These are phyloP conservation scores for Rynchops niger DNA, from an alignment of 2,113 vertebrate genomes.

Conservation along the genomic window DNA sequence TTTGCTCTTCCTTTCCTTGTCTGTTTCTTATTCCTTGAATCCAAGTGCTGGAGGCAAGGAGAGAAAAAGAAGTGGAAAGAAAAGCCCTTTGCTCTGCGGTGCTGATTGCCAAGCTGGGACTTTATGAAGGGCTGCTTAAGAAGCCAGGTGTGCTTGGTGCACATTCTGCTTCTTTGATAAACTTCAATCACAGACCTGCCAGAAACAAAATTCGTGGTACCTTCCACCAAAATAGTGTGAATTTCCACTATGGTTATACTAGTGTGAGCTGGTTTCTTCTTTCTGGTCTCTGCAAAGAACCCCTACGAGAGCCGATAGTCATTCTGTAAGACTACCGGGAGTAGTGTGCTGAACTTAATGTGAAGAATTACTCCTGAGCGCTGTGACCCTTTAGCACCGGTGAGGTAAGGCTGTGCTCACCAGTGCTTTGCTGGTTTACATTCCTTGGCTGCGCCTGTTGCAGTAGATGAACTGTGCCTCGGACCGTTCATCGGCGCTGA, in stretches of 20 bases:
- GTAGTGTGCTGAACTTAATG: not conserved
- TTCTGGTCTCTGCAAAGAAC: not conserved
- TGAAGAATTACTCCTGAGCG: not conserved
- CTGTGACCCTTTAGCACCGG: not conserved
- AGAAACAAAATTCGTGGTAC: not conserved
- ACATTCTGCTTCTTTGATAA: not conserved
- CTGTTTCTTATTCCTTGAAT: not conserved
- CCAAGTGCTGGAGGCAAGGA: not conserved
- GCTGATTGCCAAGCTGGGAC: not conserved
- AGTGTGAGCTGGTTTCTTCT: not conserved
- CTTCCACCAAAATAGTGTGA: not conserved
- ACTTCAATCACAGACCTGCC: rapidly evolving
- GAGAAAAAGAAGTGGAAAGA: not conserved
- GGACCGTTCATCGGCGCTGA: rapidly evolving
- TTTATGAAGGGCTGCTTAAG: not conserved
- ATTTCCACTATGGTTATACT: not conserved
- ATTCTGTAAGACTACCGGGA: not conserved
- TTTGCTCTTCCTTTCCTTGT: slow-evolving; percentile 3
- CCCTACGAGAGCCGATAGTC: rapidly evolving
- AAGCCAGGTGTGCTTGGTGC: not conserved
- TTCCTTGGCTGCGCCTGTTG: not conserved
- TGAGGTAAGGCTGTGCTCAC: not conserved
- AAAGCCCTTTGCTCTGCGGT: not conserved
- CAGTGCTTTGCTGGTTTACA: not conserved
- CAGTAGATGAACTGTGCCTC: not conserved